Evolutionary conservation across 92 coral and sea anemone genomes (phyloP).

Genomic region (Siderastrea radians): DNA sequence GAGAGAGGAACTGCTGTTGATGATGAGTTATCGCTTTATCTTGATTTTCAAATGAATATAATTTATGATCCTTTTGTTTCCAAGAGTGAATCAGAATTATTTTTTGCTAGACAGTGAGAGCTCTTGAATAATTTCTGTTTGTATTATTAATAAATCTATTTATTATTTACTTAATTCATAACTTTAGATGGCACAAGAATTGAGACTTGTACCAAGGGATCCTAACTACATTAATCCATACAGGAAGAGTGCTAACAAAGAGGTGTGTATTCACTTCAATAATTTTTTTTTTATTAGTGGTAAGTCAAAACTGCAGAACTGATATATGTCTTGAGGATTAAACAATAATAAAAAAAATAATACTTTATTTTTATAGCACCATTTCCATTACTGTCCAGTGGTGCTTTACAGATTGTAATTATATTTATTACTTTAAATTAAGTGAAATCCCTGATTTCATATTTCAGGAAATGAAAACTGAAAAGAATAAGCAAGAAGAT

Average conservation of each 20-base stretch:
- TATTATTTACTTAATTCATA: not conserved
- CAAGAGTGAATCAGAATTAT: not conserved
- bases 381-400: too few species aligned
- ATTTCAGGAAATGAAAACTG: constrained; percentile 24
- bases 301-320: too few species aligned
- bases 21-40: too few species aligned
- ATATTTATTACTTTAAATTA: too few species aligned
- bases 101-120: not conserved
- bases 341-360: too few species aligned
- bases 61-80: too few species aligned
- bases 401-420: too few species aligned
- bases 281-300: too few species aligned
- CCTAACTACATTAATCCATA: constrained; percentile 93
- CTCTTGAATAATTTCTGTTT: not conserved
- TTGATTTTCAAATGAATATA: too few species aligned
- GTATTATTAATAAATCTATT: not conserved
- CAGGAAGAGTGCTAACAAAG: constrained; percentile 67
- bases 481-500: constrained; percentile 29
- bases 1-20: too few species aligned
- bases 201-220: constrained; percentile 86
- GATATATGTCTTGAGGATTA: too few species aligned
- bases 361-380: too few species aligned
- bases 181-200: constrained; percentile 93
- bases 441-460: not conserved
- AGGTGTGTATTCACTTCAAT: constrained; percentile 15